A percentile compares a stretch with the other conserved stretches of the same genome.
Conservation (phyloP, 2,113 vertebrate genomes). For the Megaptera novaeangliae region DNA sequence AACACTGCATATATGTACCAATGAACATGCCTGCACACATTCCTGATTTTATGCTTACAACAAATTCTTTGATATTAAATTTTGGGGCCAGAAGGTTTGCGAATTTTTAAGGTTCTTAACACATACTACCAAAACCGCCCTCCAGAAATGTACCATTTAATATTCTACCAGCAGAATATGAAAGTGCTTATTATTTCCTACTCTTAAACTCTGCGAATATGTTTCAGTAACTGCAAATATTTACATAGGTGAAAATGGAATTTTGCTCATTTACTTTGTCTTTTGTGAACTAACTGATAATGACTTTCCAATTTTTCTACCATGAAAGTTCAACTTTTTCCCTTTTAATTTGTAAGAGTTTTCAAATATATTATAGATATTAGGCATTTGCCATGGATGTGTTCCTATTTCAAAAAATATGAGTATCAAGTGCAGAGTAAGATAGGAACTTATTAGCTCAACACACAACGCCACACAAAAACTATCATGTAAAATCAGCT, state of each 20-base stretch:
- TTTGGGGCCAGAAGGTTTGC: background rate
- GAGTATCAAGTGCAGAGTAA: background rate
- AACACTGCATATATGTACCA: background rate
- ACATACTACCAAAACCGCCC: background rate
- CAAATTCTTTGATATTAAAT: background rate
- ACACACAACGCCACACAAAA: background rate
- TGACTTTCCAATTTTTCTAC: background rate
- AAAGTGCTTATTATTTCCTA: background rate
- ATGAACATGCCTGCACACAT: background rate
- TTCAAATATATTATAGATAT: background rate
- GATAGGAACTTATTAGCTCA: background rate
- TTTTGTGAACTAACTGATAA: background rate
- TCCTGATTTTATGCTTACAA: background rate
- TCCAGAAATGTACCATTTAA: background rate
- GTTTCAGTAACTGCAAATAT: background rate
- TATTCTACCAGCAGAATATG: background rate
- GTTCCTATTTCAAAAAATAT: background rate
- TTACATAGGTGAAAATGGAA: background rate
- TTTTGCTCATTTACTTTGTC: background rate
- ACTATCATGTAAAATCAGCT: background rate
- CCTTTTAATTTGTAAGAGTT: background rate
- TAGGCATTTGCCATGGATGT: background rate
- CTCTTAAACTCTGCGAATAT: background rate
- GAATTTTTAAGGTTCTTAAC: slow-evolving; percentile 5
- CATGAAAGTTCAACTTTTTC: background rate